Conservation (phyloP, 2,888 invertebrate species). For the Dermolepida albohirtum region DNA sequence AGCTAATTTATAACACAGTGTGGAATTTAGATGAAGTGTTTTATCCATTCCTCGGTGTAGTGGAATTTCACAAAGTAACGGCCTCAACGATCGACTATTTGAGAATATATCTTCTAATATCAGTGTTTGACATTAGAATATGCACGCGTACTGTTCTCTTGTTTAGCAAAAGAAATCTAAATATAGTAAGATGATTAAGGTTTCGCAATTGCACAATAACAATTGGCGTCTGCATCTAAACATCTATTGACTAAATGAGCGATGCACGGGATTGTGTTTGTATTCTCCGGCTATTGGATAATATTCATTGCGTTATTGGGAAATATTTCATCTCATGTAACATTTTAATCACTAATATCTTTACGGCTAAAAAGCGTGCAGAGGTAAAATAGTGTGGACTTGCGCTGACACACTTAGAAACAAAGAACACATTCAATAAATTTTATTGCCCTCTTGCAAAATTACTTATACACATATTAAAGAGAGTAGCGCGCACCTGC, state of each 20-base stretch:
- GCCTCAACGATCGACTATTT: no score
- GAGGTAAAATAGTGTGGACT: slow-evolving; percentile 7
- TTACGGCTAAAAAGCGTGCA: slow-evolving; percentile 19
- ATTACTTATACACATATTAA: slow-evolving; percentile 36
- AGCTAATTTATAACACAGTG: no score
- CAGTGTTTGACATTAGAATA: no score
- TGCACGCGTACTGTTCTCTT: no score
- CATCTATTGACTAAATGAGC: neutral
- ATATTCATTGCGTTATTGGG: slow-evolving; percentile 6
- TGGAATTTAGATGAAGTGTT: no score
- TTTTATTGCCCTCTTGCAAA: slow-evolving; percentile 39
- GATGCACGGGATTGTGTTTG: neutral
- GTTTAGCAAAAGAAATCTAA: no score
- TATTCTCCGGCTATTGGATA: neutral
- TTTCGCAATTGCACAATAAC: slow-evolving; percentile 3
- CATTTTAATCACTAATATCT: slow-evolving; percentile 27
- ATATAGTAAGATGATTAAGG: no score
- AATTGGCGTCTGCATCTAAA: slow-evolving; percentile 3
- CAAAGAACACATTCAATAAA: slow-evolving; percentile 38
- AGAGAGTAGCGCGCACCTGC: slow-evolving; percentile 34
- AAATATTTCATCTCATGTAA: slow-evolving; percentile 25
- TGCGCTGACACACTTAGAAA: slow-evolving; percentile 42
- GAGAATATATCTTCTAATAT: no score
- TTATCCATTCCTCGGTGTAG: no score
- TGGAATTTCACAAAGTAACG: no score